Evolutionary conservation across 2,113 vertebrate genomes (phyloP), one percentile per base, ranked within the genome.

Genomic region (Callospermophilus lateralis): DNA sequence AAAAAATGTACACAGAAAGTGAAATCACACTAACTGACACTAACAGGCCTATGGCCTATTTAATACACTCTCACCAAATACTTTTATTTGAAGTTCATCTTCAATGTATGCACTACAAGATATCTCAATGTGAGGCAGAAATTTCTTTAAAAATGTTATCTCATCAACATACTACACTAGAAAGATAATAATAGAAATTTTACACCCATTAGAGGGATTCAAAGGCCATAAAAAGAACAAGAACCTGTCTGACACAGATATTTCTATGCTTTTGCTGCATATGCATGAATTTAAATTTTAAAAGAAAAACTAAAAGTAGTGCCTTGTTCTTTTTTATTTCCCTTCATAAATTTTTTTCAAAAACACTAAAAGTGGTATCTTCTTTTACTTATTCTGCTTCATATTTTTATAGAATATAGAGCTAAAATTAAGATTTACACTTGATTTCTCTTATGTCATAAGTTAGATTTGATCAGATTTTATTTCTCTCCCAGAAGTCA

Each of bases 1-100:
- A 94, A 97, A 95, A 97, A 96, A 76, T 77, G 84, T 76, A 97
- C 74, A 76, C 32, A 94, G 86, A 97, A 97, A 97, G 95, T 95
- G 26, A 98, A 98, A 97, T 96, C 94, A 91, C 32, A 83, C 79
- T 90, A 17, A 2, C 89, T 93, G 87, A 94, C 67, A 79, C 74
- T 93, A 97, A 94, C 32, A 39, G 70, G 93, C 89, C 65, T 73
- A 95, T 39, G 65, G 92, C 93, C 90, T 37, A 26, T 32, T 88
- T 97, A 93, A 93, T 77, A 95, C 45, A 72, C 20, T 77, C 48
- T 63, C 45, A 51, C 72, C 39, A 90, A 76, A 96, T 26, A 65
- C 68, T 94, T 93, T 86, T 74, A 95, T 89, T 61, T 94, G 86
- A 92, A 86, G 58, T 79, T 86, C 89, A 73, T 15, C n/a, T 86